Conservation (phyloP, 1,140 invertebrate species). For the Halyomorpha halys region DNA sequence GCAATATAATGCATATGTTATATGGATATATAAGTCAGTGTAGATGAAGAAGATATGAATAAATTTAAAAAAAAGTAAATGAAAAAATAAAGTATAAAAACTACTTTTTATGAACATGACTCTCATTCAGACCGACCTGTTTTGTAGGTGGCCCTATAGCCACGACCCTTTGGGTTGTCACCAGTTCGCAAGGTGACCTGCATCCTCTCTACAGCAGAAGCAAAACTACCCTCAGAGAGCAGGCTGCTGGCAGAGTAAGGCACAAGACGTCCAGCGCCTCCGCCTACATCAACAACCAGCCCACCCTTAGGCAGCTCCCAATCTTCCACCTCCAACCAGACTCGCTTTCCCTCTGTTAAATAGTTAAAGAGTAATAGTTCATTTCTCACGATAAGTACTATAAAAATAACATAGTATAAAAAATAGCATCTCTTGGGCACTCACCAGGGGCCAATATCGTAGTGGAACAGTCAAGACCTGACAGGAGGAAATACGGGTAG, state of each 20-base stretch:
- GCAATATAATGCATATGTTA: too few species aligned
- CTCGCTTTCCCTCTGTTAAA: conserved; percentile 41
- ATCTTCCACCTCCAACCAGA: conserved; percentile 53
- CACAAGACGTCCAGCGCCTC: conserved; percentile 35
- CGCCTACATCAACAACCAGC: conserved; percentile 42
- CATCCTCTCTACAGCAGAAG: conserved; percentile 46
- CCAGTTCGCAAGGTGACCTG: conserved; percentile 46
- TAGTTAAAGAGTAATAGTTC: conserved; percentile 43
- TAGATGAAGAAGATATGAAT: too few species aligned
- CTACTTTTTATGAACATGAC: too few species aligned
- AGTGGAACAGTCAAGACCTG: conserved; percentile 53
- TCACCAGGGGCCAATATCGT: conserved; percentile 49
- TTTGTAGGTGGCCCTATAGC: conserved; percentile 50
- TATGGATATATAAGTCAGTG: too few species aligned
- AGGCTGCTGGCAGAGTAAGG: conserved; percentile 41
- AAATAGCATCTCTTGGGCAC: not conserved
- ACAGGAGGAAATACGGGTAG: conserved; percentile 54
- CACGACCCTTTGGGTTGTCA: conserved; percentile 43
- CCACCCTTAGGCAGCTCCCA: conserved; percentile 44
- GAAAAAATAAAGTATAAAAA: too few species aligned
- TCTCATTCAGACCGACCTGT: conserved; percentile 38
- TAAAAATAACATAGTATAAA: not conserved
- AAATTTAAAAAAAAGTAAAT: too few species aligned
- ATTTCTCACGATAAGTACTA: too few species aligned
- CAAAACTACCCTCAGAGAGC: conserved; percentile 47